These are phyloP conservation scores for Himalopsyche kuldschensis DNA, from an alignment of 2,888 invertebrate genomes.

Conservation along the genomic window DNA sequence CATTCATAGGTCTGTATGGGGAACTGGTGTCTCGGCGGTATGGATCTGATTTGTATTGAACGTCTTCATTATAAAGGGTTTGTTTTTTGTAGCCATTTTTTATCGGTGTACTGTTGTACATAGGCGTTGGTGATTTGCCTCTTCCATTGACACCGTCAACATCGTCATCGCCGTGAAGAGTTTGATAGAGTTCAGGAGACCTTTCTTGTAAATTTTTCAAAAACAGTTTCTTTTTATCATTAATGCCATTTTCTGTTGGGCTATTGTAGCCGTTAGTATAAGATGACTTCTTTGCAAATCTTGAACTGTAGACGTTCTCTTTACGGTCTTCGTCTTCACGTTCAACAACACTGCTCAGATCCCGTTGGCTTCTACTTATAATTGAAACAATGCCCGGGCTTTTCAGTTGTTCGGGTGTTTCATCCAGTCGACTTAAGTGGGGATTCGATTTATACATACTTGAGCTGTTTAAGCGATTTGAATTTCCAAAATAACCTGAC, in stretches of 20 bases:
- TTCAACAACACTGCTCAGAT: slow-evolving; percentile 67
- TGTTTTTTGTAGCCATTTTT: slow-evolving; percentile 53
- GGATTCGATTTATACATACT: slow-evolving; percentile 78
- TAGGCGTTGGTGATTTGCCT: slow-evolving; percentile 54
- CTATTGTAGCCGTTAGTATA: slow-evolving; percentile 57
- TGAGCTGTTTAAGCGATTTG: slow-evolving; percentile 55
- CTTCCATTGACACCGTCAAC: slow-evolving; percentile 54
- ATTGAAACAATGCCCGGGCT: slow-evolving; percentile 86
- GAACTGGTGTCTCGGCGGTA: slow-evolving; percentile 53
- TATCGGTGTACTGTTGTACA: slow-evolving; percentile 44
- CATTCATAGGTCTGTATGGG: slow-evolving; percentile 53
- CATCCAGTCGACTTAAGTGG: slow-evolving; percentile 70
- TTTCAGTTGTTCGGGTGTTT: slow-evolving; percentile 73
- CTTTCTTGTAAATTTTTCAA: slow-evolving; percentile 69
- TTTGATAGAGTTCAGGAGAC: slow-evolving; percentile 73
- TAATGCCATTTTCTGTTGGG: slow-evolving; percentile 51
- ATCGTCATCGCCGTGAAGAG: slow-evolving; percentile 67
- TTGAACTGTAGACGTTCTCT: slow-evolving; percentile 59
- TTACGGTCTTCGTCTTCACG: slow-evolving; percentile 57
- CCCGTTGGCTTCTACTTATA: slow-evolving; percentile 80
- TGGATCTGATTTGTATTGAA: slow-evolving; percentile 56
- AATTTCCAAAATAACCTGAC: slow-evolving; percentile 54
- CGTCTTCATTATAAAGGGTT: slow-evolving; percentile 52
- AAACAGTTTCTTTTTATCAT: slow-evolving; percentile 69
- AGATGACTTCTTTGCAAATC: slow-evolving; percentile 61